These are phyloP conservation scores for Thereuonema tuberculata DNA, from an alignment of 1,140 invertebrate genomes.

Conservation along the genomic window DNA sequence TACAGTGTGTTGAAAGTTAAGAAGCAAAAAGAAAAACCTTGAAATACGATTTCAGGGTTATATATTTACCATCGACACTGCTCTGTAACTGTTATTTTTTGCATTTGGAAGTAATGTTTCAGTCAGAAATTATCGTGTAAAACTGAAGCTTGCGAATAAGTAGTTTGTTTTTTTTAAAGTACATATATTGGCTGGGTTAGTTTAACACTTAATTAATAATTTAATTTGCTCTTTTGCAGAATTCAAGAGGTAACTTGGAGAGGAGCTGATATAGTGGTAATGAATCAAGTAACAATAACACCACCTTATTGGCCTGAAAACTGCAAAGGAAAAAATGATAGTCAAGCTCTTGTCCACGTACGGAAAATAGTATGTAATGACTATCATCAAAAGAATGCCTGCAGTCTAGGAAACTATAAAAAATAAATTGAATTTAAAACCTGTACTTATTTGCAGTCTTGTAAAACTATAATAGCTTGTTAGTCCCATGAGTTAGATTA, in stretches of 20 bases:
- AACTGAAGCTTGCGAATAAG: neutral
- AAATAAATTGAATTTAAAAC: neutral
- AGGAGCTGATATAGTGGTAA: conserved; percentile 72
- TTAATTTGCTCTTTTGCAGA: conserved; percentile 26
- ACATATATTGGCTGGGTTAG: too few species aligned
- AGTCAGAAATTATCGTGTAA: too few species aligned
- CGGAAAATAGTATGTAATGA: conserved; percentile 53
- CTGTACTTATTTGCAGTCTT: neutral
- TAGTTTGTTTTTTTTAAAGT: neutral
- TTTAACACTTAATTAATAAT: neutral
- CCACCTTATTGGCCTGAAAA: conserved; percentile 73
- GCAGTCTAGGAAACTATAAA: neutral
- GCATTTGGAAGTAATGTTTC: too few species aligned
- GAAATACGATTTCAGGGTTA: too few species aligned
- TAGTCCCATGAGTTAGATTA: neutral
- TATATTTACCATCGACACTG: too few species aligned
- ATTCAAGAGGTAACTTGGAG: conserved; percentile 54
- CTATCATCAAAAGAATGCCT: neutral
- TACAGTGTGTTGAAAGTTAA: too few species aligned
- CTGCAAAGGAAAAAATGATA: conserved; percentile 36
- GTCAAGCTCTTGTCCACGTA: conserved; percentile 54
- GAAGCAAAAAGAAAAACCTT: too few species aligned
- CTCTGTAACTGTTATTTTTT: too few species aligned
- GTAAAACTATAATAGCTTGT: neutral
- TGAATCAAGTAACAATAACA: conserved; percentile 70